A percentile compares a stretch with the other conserved stretches of the same genome.
phyloP scores from a whole-genome alignment of 2,888 invertebrate species.

The Ephialtes manifestator region DNA sequence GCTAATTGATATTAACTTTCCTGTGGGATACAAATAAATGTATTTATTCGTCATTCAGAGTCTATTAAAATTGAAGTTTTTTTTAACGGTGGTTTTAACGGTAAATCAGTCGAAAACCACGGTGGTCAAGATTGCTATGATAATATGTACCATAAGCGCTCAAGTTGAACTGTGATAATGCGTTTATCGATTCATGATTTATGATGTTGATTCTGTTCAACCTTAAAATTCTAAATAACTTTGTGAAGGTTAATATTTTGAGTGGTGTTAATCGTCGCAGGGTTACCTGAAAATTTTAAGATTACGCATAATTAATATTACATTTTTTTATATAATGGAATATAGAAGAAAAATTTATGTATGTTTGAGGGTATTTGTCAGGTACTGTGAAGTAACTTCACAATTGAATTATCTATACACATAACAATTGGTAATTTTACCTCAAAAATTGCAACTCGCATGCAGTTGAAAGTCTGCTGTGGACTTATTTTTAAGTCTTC shows the following conservation, averaged over 20 bases:
- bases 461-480: slow-evolving; percentile 88
- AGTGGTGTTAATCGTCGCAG: slow-evolving; percentile 12
- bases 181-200: slow-evolving; percentile 89
- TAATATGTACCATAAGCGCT: slow-evolving; percentile 88
- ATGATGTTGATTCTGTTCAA: slow-evolving; percentile 87
- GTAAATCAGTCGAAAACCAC: too few species aligned
- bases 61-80: too few species aligned
- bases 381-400: too few species aligned
- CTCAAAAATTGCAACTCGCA: slow-evolving; percentile 93
- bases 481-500: slow-evolving; percentile 90
- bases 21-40: slow-evolving; percentile 82
- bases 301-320: neutral
- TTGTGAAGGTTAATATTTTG: slow-evolving; percentile 32
- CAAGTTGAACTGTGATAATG: slow-evolving; percentile 89
- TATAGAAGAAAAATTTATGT: neutral
- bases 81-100: too few species aligned
- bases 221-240: slow-evolving; percentile 82
- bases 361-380: neutral
- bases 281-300: slow-evolving; percentile 28
- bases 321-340: neutral
- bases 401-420: neutral
- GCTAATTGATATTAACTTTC: slow-evolving; percentile 91
- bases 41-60: neutral
- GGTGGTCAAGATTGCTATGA: too few species aligned
- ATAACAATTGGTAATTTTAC: slow-evolving; percentile 81